Percentiles rank a stretch among this genome's conserved stretches.
These are phyloP conservation scores for Lepidotrigona ventralis DNA, from an alignment of 1,140 invertebrate genomes.

Conservation along the genomic window DNA sequence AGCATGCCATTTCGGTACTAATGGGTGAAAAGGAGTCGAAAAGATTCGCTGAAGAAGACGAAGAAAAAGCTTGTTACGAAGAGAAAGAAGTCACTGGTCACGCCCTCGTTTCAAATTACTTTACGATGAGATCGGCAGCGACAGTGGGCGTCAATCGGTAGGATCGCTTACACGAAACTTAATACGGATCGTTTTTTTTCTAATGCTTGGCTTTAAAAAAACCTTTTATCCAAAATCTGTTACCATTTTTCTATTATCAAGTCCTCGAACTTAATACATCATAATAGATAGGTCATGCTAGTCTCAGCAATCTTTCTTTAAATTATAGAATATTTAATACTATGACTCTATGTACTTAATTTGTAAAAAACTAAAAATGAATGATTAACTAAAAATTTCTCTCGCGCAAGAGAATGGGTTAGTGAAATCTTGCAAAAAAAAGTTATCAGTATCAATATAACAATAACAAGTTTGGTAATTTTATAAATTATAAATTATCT, in stretches of 20 bases:
- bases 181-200: constrained; percentile 34
- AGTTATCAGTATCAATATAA: too few species aligned
- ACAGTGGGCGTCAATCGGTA: constrained; percentile 58
- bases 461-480: too few species aligned
- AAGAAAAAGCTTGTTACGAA: constrained; percentile 30
- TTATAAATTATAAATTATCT: too few species aligned
- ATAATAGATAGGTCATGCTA: neutral
- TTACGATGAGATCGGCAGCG: constrained; percentile 44
- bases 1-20: constrained; percentile 1
- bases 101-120: constrained; percentile 59
- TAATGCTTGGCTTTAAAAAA: constrained; percentile 6
- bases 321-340: too few species aligned
- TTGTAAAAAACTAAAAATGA: too few species aligned
- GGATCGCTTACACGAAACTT: constrained; percentile 59
- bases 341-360: too few species aligned
- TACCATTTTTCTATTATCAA: neutral
- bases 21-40: neutral
- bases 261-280: neutral
- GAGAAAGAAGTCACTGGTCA: constrained; percentile 49
- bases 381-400: too few species aligned
- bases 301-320: neutral
- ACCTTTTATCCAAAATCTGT: constrained; percentile 4
- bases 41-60: constrained; percentile 23
- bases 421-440: too few species aligned
- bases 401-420: too few species aligned